These are phyloP conservation scores for Gavialis gangeticus DNA, from an alignment of 2,113 vertebrate species.

Conservation along the genomic window DNA sequence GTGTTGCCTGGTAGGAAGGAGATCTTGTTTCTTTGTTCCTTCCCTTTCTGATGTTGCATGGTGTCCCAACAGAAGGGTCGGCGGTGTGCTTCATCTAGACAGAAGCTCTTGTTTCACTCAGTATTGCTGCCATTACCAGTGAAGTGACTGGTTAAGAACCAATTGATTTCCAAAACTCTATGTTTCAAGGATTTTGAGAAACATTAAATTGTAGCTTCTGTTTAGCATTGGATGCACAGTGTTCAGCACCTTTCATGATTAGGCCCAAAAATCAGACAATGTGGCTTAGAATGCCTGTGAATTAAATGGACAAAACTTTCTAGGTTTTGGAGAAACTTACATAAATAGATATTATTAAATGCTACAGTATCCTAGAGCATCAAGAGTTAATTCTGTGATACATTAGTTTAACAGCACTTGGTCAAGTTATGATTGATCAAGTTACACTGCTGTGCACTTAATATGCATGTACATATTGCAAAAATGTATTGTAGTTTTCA, in stretches of 20 bases:
- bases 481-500: slow-evolving; percentile 25
- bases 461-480: not conserved
- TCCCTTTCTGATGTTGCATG: not conserved
- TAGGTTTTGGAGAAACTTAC: not conserved
- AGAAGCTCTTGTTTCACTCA: not conserved
- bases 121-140: not conserved
- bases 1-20: not conserved
- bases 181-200: not conserved
- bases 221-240: not conserved
- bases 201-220: not conserved
- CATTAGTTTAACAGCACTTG: not conserved
- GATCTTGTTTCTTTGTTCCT: not conserved
- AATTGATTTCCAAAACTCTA: not conserved
- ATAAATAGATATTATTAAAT: not conserved
- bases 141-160: not conserved
- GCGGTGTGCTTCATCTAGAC: not conserved
- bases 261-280: not conserved
- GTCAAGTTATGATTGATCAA: not conserved
- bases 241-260: not conserved
- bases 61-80: not conserved
- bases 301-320: not conserved
- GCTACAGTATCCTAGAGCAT: not conserved
- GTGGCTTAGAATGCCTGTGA: not conserved
- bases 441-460: slow-evolving; percentile 14
- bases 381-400: slow-evolving; percentile 5